Base-by-base conservation (phyloP, 2,888 invertebrate species). In the Campopleginae sp. region DNA sequence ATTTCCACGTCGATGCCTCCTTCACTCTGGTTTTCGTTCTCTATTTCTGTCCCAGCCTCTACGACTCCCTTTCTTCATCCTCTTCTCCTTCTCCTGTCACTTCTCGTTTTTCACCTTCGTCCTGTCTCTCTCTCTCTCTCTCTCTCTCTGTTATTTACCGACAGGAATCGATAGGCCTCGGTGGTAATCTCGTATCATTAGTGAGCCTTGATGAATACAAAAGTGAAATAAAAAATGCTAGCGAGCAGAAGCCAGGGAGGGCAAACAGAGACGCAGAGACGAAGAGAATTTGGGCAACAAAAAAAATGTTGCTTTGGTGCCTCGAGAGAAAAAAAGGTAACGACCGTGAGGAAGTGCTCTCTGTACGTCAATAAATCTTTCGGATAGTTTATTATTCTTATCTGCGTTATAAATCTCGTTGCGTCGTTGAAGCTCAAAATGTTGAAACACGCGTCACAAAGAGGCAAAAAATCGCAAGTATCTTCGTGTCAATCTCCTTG, bases 81-180 rank as follows among this genome's bases (percentile, higher is more conserved):
- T 42, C 31, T 10, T 23, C n/a, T 44, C 12, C 33, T 33, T 31
- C 31, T 38, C 48, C n/a, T 42, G 23, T 17, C 48, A 19, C 38
- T 51, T 48, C 51, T 71, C 51, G 58, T 33, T 51, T 33, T 71
- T 71, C 31, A n/a, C 31, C n/a, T 46, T 72, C 54, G 54, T 80
- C 74, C 19, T 23, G 54, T 27, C 70, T 54, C 71, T 71, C 42
- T 78, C 68, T 63, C 38, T 68, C 46, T 78, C 65, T 58, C n/a
- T n/a, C n/a, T n/a, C n/a, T n/a, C n/a, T n/a, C n/a, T n/a, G 87
- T 87, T 88, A 89, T 89, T 90, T 90, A 90, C 88, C 83, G 54
- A 72, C 75, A 74, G 77, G 71, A 80, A 85, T 85, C 85, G 84
- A 86, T 85, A 83, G 83, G 75, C 79, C 82, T 72, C 58, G 31